Conservation (phyloP, 1,140 invertebrate species). For the Magallana gigas region DNA sequence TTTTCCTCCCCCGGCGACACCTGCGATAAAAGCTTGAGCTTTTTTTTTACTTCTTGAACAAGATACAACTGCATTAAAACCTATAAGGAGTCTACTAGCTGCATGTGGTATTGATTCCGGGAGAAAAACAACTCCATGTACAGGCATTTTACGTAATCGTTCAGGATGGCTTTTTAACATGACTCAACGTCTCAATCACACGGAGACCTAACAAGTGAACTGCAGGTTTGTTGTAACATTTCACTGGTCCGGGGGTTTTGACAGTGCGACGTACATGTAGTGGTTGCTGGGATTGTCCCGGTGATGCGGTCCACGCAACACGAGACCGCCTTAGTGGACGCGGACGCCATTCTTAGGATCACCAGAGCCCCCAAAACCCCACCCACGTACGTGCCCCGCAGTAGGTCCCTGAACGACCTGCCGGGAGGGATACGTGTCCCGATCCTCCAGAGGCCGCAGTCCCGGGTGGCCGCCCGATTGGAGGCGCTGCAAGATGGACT, state of each 20-base stretch:
- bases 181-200: conserved; percentile 22
- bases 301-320: conserved; percentile 28
- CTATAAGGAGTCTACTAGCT: background rate
- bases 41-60: background rate
- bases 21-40: background rate
- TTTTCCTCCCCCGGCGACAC: conserved; percentile 24
- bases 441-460: conserved; percentile 47
- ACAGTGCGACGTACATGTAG: background rate
- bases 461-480: conserved; percentile 48
- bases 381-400: conserved; percentile 47
- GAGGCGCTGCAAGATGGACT: conserved; percentile 56
- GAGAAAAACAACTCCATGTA: background rate
- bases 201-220: background rate
- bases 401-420: conserved; percentile 52
- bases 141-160: conserved; percentile 33
- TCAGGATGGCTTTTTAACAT: conserved; percentile 21
- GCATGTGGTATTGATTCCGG: background rate
- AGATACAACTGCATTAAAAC: conserved; percentile 36
- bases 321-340: background rate
- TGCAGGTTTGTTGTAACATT: too few species aligned
- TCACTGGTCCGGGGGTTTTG: background rate
- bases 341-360: conserved; percentile 42
- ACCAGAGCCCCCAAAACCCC: conserved; percentile 48
- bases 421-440: conserved; percentile 58
- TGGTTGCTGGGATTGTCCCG: background rate